Base-by-base conservation (phyloP, 2,888 invertebrate genomes). In the Tiliacea citrago region DNA sequence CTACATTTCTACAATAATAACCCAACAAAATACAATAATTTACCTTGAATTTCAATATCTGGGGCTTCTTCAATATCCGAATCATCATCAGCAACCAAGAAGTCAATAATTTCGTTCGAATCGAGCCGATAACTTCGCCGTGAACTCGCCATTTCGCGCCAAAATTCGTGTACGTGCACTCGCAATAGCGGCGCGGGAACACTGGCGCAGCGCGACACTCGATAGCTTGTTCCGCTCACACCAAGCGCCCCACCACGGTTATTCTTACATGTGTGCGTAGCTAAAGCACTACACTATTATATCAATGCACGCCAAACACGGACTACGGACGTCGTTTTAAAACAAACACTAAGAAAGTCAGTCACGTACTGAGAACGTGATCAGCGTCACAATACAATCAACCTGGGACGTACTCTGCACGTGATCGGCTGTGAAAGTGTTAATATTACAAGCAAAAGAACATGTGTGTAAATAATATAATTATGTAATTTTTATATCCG, bases 131-230 rank as follows among this genome's bases (percentile, higher is more conserved):
- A 63, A 75, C 75, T 68, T 29, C 75, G 65, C 24, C 73, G 73
- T 21, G 73, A 16, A 61, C 21, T 24, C 24, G 68, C 60, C 75
- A 75, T 75, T 75, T 75, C 75, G 65, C 75, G 75, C 75, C 75
- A 75, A 75, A 75, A 62, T 66, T 18, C 65, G 69, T 57, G 63
- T 65, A 57, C 45, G 49, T 49, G 71, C 55, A 57, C 66, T 53
- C 24, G 62, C 62, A 24, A 62, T n/a, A 16, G 42, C 42, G 61
- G 61, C 42, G 61, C n/a, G 61, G n/a, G 61, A 61, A n/a, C n/a
- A 61, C 39, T 61, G 61, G 61, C 61, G 61, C 49, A 49, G 57
- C 57, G 57, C 49, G 65, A 45, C 65, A 65, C 57, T 57, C 71
- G 71, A 62, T 63, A 51, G 63, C 49, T 49, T 49, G 49, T 49